phyloP scores from a whole-genome alignment of 1,140 invertebrate species.

The Drosophila nikananu region DNA sequence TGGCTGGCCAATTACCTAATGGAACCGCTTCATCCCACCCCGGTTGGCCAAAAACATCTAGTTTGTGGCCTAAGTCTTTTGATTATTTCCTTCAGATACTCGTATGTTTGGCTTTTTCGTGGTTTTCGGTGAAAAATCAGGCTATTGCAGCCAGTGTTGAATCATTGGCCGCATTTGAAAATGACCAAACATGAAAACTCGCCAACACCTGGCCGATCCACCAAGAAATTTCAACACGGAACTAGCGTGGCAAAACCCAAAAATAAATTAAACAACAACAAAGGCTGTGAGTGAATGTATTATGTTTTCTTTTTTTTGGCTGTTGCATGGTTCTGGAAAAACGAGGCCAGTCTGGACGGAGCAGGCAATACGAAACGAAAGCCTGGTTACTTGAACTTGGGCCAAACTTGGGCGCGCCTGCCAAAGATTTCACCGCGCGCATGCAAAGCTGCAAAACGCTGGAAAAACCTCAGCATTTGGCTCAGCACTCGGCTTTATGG shows the following conservation, averaged over 20 bases:
- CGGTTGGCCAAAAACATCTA: conserved; percentile 25
- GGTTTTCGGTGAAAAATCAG: conserved; percentile 51
- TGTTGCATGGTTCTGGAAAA: conserved; percentile 40
- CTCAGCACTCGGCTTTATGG: conserved; percentile 26
- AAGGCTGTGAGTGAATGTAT: neutral
- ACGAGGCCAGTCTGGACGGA: conserved; percentile 26
- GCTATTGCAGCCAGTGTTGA: neutral
- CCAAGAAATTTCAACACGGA: conserved; percentile 61
- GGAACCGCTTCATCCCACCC: conserved; percentile 6
- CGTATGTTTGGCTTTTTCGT: neutral
- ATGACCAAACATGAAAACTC: conserved; percentile 26
- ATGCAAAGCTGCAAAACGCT: conserved; percentile 29
- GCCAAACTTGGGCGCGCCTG: conserved; percentile 52
- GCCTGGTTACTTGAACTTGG: conserved; percentile 51
- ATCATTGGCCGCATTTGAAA: conserved; percentile 48
- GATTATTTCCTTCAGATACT: conserved; percentile 30
- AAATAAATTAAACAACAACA: conserved; percentile 10
- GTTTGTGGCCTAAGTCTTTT: conserved; percentile 80
- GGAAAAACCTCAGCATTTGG: conserved; percentile 46
- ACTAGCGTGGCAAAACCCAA: conserved; percentile 23
- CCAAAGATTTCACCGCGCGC: conserved; percentile 54
- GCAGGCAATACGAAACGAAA: conserved; percentile 36
- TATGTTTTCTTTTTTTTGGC: conserved; percentile 21
- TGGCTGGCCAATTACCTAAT: conserved; percentile 47
- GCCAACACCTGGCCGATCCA: conserved; percentile 39